phyloP scores from a whole-genome alignment of 2,888 invertebrate genomes.

The Drepanosiphum platanoidis region DNA sequence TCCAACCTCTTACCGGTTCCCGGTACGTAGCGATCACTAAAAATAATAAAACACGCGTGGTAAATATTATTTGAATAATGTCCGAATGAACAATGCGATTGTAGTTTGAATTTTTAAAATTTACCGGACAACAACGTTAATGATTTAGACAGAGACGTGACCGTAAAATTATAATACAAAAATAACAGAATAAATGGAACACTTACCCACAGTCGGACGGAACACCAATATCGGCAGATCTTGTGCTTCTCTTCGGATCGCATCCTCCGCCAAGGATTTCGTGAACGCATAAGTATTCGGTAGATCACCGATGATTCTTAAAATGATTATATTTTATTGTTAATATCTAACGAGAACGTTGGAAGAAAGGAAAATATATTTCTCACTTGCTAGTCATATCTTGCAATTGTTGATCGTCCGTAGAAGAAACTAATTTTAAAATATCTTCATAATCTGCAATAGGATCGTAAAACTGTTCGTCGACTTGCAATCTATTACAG shows the following conservation, averaged over 20 bases:
- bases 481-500: conserved; percentile 66
- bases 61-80: background rate
- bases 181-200: background rate
- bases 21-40: conserved; percentile 74
- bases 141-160: background rate
- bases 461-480: conserved; percentile 68
- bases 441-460: conserved; percentile 67
- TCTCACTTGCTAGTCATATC: conserved; percentile 66
- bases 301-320: conserved; percentile 69
- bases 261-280: conserved; percentile 83
- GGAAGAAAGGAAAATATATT: background rate
- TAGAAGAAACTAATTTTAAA: conserved; percentile 65
- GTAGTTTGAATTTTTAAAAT: background rate
- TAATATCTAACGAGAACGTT: background rate
- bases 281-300: conserved; percentile 90
- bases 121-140: background rate
- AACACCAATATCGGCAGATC: conserved; percentile 80
- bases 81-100: background rate
- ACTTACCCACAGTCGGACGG: conserved; percentile 81
- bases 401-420: conserved; percentile 67
- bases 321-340: conserved; percentile 22
- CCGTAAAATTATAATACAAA: background rate
- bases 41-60: conserved; percentile 64
- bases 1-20: conserved; percentile 85
- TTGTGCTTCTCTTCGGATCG: conserved; percentile 72